phyloP scores from a whole-genome alignment of 1,140 invertebrate genomes.

The Glomeris maerens region DNA sequence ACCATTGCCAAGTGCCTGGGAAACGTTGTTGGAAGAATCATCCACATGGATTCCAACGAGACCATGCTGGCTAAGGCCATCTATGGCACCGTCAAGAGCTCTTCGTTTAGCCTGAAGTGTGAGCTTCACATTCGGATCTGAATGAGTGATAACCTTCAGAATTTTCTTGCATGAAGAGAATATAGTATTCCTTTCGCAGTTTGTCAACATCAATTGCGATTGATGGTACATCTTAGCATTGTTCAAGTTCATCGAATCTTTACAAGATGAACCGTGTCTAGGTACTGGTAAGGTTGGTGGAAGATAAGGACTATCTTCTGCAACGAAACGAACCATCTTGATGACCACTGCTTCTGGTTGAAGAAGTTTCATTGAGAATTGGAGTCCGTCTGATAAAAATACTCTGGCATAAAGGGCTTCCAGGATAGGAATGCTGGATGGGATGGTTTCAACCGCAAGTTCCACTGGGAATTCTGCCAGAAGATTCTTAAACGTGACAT shows the following conservation, averaged over 20 bases:
- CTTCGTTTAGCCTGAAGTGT: constrained; percentile 46
- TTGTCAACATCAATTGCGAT: constrained; percentile 29
- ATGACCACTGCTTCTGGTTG: constrained; percentile 60
- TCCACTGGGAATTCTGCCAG: constrained; percentile 63
- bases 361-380: constrained; percentile 34
- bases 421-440: constrained; percentile 65
- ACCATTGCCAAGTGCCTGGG: too few relatives aligned
- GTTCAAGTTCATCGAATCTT: not conserved
- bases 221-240: too few relatives aligned
- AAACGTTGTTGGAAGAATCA: too few relatives aligned
- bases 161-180: constrained; percentile 41
- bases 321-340: constrained; percentile 63
- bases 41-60: constrained; percentile 52
- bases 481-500: constrained; percentile 42
- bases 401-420: constrained; percentile 68
- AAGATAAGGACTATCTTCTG: too few relatives aligned
- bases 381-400: constrained; percentile 16
- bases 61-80: constrained; percentile 71
- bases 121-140: constrained; percentile 41
- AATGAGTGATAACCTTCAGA: constrained; percentile 38
- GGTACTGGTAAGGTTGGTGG: constrained; percentile 34
- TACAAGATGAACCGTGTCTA: constrained; percentile 8
- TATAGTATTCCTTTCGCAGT: constrained; percentile 29
- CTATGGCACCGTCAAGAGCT: constrained; percentile 64
- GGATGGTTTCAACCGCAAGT: constrained; percentile 68